Conservation (phyloP, 2,888 invertebrate genomes). For the Pristionchus maxplancki region DNA sequence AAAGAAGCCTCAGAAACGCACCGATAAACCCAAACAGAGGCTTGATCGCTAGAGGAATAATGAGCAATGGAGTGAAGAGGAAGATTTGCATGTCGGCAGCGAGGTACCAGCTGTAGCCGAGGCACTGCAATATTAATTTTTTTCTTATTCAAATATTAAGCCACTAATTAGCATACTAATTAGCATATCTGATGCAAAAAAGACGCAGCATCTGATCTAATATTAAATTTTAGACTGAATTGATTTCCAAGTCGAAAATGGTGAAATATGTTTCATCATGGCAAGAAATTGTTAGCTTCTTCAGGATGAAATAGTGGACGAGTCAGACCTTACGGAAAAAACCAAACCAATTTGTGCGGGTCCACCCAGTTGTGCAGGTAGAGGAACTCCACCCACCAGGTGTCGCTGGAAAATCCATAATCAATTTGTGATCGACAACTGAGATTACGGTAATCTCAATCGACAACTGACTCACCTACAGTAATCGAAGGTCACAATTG, state of each 20-base stretch:
- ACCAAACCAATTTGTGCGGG: background rate
- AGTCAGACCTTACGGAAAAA: background rate
- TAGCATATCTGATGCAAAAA: no score
- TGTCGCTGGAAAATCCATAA: background rate
- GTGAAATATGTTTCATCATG: no score
- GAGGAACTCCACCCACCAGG: slow-evolving; percentile 29
- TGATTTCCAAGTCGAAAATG: no score
- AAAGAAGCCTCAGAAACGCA: background rate
- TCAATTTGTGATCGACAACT: no score
- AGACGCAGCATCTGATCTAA: no score
- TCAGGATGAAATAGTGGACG: background rate
- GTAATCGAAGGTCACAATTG: background rate
- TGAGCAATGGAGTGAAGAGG: slow-evolving; percentile 52
- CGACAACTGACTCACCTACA: slow-evolving; percentile 3
- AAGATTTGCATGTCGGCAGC: slow-evolving; percentile 53
- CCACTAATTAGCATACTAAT: no score
- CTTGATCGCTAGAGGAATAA: slow-evolving; percentile 51
- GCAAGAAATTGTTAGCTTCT: background rate
- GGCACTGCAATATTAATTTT: slow-evolving; percentile 29
- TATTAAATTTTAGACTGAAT: no score
- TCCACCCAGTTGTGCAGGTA: slow-evolving; percentile 7
- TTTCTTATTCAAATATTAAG: background rate
- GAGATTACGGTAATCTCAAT: background rate
- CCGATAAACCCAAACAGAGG: slow-evolving; percentile 46
- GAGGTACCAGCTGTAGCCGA: slow-evolving; percentile 53